These are phyloP conservation scores for Elaeidobius kamerunicus DNA, from an alignment of 2,888 invertebrate genomes.

Conservation along the genomic window DNA sequence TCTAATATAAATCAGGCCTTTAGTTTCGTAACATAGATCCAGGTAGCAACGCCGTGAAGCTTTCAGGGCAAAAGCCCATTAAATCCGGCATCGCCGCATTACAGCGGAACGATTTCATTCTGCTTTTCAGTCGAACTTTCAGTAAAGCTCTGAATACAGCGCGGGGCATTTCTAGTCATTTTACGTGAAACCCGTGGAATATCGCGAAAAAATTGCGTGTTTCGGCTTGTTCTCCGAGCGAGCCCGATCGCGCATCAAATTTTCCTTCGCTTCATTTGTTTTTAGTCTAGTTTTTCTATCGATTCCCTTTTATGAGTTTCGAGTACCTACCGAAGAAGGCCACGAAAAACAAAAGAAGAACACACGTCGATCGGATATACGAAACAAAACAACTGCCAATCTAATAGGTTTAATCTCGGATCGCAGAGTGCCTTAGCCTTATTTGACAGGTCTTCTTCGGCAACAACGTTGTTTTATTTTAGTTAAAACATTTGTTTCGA, in stretches of 20 bases:
- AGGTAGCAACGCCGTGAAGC: too few species aligned
- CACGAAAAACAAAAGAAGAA: conserved; percentile 14
- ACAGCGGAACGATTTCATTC: conserved; percentile 26
- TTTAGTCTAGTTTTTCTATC: neutral
- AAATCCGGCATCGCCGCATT: conserved; percentile 16
- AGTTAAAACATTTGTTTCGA: conserved; percentile 15
- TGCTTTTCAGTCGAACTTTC: conserved; percentile 29
- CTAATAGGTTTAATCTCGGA: conserved; percentile 15
- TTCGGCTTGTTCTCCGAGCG: neutral
- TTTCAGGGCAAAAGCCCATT: conserved; percentile 1
- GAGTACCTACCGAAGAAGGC: neutral
- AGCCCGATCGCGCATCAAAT: neutral
- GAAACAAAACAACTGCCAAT: conserved; percentile 3
- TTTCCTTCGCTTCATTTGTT: neutral
- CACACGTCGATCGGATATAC: neutral
- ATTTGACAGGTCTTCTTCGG: conserved; percentile 18
- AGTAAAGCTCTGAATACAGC: conserved; percentile 23
- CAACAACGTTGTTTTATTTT: conserved; percentile 21
- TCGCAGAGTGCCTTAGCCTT: conserved; percentile 16
- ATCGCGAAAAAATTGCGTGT: conserved; percentile 9
- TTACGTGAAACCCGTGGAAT: conserved; percentile 1
- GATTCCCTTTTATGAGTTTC: neutral
- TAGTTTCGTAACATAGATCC: too few species aligned
- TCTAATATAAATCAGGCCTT: too few species aligned
- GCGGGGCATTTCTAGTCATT: conserved; percentile 14